Conservation (phyloP, 2,113 vertebrate species). For the Rattus rattus region DNA sequence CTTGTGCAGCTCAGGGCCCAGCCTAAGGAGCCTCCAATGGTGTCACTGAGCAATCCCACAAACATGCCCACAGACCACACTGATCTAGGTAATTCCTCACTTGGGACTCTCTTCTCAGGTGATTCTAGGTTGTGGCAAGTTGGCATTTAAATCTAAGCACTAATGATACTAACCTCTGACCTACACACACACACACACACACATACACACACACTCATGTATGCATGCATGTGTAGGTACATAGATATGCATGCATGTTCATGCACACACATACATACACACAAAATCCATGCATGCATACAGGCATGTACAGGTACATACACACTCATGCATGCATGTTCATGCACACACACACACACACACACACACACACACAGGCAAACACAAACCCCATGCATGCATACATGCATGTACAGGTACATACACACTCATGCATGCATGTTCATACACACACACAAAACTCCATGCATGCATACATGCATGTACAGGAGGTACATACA, state of each 20-base stretch:
- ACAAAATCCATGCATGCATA: no score
- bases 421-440: background rate
- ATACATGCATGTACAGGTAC: background rate
- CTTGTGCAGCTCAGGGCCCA: background rate
- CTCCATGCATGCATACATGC: no score
- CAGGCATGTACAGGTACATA: no score
- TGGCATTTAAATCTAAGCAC: background rate
- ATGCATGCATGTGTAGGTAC: background rate
- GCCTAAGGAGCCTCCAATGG: background rate
- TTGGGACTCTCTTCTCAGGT: background rate
- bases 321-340: background rate
- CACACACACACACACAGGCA: no score
- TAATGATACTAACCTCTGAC: background rate
- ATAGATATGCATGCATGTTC: background rate
- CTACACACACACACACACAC: background rate
- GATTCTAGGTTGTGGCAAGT: background rate
- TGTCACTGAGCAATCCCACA: background rate
- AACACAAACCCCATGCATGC: no score
- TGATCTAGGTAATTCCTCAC: background rate
- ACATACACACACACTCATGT: background rate
- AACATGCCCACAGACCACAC: background rate
- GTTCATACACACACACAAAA: background rate
- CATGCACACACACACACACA: background rate
- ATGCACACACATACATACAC: background rate
- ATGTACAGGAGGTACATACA: background rate